Evolutionary conservation across 1,140 invertebrate genomes (phyloP).

Genomic region (Ceratina calcarata): DNA sequence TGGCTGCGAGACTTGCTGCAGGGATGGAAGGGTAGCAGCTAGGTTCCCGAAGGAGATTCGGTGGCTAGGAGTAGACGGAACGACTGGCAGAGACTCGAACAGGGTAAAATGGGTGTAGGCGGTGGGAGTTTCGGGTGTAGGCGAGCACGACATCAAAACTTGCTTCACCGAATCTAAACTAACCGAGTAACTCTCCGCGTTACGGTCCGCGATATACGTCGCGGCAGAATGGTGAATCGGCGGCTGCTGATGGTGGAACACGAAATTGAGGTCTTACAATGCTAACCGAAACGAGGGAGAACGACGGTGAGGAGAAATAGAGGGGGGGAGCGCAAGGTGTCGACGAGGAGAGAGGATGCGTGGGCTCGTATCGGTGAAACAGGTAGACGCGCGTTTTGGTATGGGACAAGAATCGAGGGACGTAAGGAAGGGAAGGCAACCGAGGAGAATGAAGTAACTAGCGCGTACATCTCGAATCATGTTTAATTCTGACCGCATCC

Average conservation of each 20-base stretch:
- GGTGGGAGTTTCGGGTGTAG: slow-evolving; percentile 53
- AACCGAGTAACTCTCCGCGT: slow-evolving; percentile 75
- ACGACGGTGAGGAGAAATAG: background rate
- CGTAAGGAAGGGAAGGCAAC: slow-evolving; percentile 40
- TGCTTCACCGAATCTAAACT: slow-evolving; percentile 76
- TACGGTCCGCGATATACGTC: slow-evolving; percentile 65
- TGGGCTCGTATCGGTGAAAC: slow-evolving; percentile 22
- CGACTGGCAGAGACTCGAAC: slow-evolving; percentile 26
- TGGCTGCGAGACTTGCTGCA: slow-evolving; percentile 10
- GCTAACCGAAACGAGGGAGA: slow-evolving; percentile 9
- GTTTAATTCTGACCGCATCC: slow-evolving; percentile 75
- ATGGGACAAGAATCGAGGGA: slow-evolving; percentile 46
- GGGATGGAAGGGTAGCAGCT: slow-evolving; percentile 34
- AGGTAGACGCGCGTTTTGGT: slow-evolving; percentile 33
- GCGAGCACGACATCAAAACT: slow-evolving; percentile 75
- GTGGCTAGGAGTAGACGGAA: slow-evolving; percentile 21
- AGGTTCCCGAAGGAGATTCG: slow-evolving; percentile 50
- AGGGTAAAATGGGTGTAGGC: slow-evolving; percentile 16
- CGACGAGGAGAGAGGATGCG: slow-evolving; percentile 14
- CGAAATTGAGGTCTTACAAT: slow-evolving; percentile 55
- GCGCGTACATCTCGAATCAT: slow-evolving; percentile 65
- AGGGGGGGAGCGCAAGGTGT: slow-evolving; percentile 14
- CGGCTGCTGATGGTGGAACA: slow-evolving; percentile 60
- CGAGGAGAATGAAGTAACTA: slow-evolving; percentile 61
- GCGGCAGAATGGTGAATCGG: slow-evolving; percentile 61